Percentiles rank a stretch among this genome's conserved stretches.
Conservation (phyloP, 2,888 invertebrate genomes). For the Rapana venosa region DNA sequence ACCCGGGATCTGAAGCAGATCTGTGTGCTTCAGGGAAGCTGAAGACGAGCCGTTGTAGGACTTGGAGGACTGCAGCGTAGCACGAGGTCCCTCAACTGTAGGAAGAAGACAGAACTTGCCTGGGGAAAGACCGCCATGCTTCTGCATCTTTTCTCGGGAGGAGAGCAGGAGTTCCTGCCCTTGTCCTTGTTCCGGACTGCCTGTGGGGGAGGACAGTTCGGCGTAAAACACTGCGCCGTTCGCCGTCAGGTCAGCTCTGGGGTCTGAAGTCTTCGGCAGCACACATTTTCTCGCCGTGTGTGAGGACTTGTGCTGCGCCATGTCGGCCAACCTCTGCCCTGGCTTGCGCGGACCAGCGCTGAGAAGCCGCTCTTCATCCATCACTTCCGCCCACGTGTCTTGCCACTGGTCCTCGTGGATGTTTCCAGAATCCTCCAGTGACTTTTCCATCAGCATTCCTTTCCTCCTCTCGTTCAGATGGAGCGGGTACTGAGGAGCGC, state of each 20-base stretch:
- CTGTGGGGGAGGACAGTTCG: neutral
- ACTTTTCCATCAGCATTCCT: slow-evolving; percentile 44
- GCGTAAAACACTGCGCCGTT: neutral
- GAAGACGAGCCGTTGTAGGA: neutral
- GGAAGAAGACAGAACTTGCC: neutral
- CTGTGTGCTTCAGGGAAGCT: neutral
- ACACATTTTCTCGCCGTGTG: neutral
- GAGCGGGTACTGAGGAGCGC: neutral
- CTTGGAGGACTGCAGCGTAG: neutral
- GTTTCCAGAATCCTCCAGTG: slow-evolving; percentile 62
- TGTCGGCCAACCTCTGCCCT: neutral
- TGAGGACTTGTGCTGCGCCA: neutral
- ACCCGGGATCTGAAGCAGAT: slow-evolving; percentile 40
- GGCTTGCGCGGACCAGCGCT: neutral
- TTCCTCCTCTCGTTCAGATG: neutral
- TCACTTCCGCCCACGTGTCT: neutral
- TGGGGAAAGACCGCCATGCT: neutral
- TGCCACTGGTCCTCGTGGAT: slow-evolving; percentile 53
- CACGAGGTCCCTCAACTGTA: neutral
- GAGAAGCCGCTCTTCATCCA: neutral
- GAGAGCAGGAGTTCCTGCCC: neutral
- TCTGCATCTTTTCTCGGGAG: neutral
- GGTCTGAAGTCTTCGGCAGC: neutral
- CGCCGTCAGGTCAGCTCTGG: neutral
- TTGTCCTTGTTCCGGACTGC: neutral